Percentiles rank a stretch among this genome's conserved stretches.
phyloP scores from a whole-genome alignment of 2,888 invertebrate species.

The Acleris emargana region DNA sequence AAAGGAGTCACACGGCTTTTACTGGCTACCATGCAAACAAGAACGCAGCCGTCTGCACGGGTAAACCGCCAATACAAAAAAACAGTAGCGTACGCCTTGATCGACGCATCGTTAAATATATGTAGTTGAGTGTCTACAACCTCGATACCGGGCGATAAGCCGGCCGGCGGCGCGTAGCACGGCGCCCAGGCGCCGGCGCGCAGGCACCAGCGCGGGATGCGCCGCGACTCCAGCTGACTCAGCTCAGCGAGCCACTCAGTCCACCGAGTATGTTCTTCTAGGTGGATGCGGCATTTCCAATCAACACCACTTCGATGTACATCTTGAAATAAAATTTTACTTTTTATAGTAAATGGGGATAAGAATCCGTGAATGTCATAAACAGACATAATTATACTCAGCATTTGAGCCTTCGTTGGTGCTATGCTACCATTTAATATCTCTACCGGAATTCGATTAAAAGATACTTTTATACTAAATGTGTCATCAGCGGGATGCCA shows the following conservation, averaged over 20 bases:
- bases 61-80: too few relatives aligned
- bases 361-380: conserved; percentile 8
- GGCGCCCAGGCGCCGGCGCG: conserved; percentile 24
- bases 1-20: too few relatives aligned
- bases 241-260: conserved; percentile 11
- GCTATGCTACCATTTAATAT: background rate
- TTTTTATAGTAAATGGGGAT: conserved; percentile 9
- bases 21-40: too few relatives aligned
- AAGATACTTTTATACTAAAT: conserved; percentile 3
- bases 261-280: conserved; percentile 6
- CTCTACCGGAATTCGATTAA: background rate
- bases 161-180: conserved; percentile 14
- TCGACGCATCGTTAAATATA: too few relatives aligned
- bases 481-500: conserved; percentile 9
- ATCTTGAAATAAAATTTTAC: conserved; percentile 11
- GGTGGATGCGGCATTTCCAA: conserved; percentile 38
- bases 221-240: conserved; percentile 3
- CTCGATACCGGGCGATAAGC: background rate
- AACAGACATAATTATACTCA: conserved; percentile 7
- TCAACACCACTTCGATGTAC: conserved; percentile 10
- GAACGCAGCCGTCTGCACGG: too few relatives aligned
- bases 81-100: too few relatives aligned
- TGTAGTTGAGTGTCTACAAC: conserved; percentile 39
- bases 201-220: conserved; percentile 36
- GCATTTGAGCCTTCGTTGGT: conserved; percentile 4